Percentiles rank a stretch among this genome's conserved stretches.
Evolutionary conservation across 1,140 invertebrate genomes (phyloP).

Genomic region (Matsumurasca onukii): DNA sequence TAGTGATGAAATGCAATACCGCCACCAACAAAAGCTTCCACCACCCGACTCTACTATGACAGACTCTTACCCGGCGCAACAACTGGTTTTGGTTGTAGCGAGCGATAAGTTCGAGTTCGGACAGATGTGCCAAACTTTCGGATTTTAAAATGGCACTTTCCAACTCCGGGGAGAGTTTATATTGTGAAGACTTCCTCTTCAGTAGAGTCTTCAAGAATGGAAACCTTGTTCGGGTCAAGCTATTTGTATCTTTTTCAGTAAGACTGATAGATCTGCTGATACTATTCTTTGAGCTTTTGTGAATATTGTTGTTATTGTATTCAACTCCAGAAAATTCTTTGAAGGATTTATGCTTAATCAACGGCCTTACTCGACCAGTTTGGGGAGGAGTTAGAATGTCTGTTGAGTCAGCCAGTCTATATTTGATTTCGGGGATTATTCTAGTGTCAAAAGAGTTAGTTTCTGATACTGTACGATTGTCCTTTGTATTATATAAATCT

Average conservation of each 20-base stretch:
- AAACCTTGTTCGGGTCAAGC: neutral
- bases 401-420: neutral
- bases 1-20: neutral
- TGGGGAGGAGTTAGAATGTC: neutral
- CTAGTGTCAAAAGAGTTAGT: neutral
- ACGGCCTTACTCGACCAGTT: neutral
- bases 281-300: neutral
- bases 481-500: conserved; percentile 1
- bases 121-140: conserved; percentile 51
- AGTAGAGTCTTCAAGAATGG: conserved; percentile 9
- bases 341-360: conserved; percentile 10
- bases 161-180: conserved; percentile 45
- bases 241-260: conserved; percentile 4
- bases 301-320: conserved; percentile 17
- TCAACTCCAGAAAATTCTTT: conserved; percentile 14
- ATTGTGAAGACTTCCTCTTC: conserved; percentile 22
- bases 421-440: neutral
- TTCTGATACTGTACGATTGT: neutral
- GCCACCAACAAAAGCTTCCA: conserved; percentile 1
- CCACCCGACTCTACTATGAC: neutral
- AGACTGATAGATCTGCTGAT: neutral
- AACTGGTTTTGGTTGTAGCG: conserved; percentile 50
- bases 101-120: conserved; percentile 50
- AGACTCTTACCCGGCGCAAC: conserved; percentile 51
- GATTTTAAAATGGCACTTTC: conserved; percentile 52